Evolutionary conservation across 2,888 invertebrate genomes (phyloP).

Genomic region (Drosophila leonis): DNA sequence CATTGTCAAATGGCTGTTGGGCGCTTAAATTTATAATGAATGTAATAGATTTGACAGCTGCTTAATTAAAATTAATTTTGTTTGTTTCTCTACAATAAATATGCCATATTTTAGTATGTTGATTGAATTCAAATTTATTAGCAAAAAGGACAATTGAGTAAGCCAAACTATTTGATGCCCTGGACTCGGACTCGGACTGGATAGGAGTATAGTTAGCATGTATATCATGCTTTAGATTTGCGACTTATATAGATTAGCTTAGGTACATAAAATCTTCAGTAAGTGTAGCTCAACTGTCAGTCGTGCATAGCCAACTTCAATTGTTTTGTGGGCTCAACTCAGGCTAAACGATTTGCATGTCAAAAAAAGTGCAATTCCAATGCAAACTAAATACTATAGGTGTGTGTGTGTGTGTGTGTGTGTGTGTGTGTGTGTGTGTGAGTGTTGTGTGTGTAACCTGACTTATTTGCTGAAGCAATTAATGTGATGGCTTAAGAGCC

Average conservation of each 20-base stretch:
- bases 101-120: background rate
- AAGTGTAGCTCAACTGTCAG: background rate
- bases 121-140: conserved; percentile 2
- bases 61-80: conserved; percentile 11
- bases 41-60: conserved; percentile 9
- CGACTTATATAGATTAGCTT: no score
- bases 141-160: background rate
- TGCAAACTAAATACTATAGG: background rate
- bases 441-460: conserved; percentile 7
- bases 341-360: conserved; percentile 11
- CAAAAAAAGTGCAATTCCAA: conserved; percentile 16
- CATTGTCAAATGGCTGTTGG: conserved; percentile 1
- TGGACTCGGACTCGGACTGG: background rate
- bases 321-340: conserved; percentile 1
- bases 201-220: no score
- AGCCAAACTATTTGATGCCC: background rate
- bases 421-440: conserved; percentile 5
- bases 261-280: background rate
- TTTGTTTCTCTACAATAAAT: background rate
- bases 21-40: conserved; percentile 3
- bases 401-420: conserved; percentile 3
- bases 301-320: background rate
- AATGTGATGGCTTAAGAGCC: conserved; percentile 57
- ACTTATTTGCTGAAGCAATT: conserved; percentile 59
- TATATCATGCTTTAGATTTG: no score